These are phyloP conservation scores for Python bivittatus DNA, from an alignment of 2,113 vertebrate species.

Conservation along the genomic window DNA sequence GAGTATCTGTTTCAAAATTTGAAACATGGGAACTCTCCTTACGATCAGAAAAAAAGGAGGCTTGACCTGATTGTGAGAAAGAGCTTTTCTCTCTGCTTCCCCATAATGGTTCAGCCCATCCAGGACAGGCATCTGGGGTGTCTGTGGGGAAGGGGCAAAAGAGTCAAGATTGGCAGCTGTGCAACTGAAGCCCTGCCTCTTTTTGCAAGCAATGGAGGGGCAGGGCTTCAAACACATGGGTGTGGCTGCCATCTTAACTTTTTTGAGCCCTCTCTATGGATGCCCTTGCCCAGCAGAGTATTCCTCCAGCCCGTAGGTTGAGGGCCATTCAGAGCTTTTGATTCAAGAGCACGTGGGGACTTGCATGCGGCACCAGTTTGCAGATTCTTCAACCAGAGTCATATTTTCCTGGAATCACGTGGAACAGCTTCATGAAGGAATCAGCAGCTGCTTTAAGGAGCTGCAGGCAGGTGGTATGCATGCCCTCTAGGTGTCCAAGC, in stretches of 20 bases:
- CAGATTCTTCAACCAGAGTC: not conserved
- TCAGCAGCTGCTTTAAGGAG: not conserved
- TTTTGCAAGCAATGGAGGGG: not conserved
- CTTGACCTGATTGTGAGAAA: not conserved
- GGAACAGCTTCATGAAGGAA: not conserved
- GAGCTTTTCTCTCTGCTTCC: not conserved
- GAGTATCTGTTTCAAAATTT: not conserved
- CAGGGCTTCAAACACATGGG: not conserved
- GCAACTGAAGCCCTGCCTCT: not conserved
- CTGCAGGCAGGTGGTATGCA: not conserved
- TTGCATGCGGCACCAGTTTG: not conserved
- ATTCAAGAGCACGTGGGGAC: not conserved
- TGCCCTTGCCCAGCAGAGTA: not conserved
- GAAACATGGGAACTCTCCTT: not conserved
- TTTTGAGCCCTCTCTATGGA: not conserved
- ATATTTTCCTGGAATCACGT: not conserved
- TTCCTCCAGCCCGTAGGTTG: not conserved
- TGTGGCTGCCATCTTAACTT: not conserved
- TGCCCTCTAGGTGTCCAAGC: not conserved
- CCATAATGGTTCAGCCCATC: not conserved
- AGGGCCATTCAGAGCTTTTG: not conserved
- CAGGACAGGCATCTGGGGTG: not conserved
- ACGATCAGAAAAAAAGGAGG: not conserved
- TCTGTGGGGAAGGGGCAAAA: not conserved
- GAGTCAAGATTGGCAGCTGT: not conserved